Base-by-base conservation (phyloP, 2,888 invertebrate species). In the Doris montereyensis region DNA sequence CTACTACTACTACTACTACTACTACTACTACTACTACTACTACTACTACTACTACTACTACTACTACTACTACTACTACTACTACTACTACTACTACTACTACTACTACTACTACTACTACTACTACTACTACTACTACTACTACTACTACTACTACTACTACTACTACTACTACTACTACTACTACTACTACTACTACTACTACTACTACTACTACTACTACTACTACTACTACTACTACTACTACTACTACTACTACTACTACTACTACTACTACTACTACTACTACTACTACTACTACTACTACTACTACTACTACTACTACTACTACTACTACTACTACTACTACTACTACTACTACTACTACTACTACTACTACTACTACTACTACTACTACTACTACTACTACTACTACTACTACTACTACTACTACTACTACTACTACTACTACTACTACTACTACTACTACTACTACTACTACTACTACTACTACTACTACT, bases 351-450 rank as follows among this genome's bases (percentile, higher is more conserved):
- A 62, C 62, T 62, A 62, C 62, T 62, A 62, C 62, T 62, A 62
- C 62, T 62, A 62, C 62, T 62, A 62, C 62, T 62, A 62, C 62
- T 62, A 70, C 28, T 70, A 70, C 70, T 30, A n/a, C 70, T 1
- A 13, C 30, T 34, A 70, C 65, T 2, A 65, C 65, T 65, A 65
- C 65, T 65, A 65, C 65, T 65, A 2, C 65, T 71, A 3, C 71
- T 3, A 71, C 32, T 3, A 71, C 71, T 3, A 71, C 71, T 3
- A 3, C 71, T 71, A 71, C 71, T 71, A 71, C 71, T 3, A 71
- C 71, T 71, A 71, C 71, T 71, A 71, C 71, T 41, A 32, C 73
- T 24, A 72, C 24, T 34, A 72, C 52, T 41, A 72, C 70, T 62
- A 62, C 62, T 62, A 62, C 62, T 62, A 62, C 62, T 62, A 62